A percentile compares a stretch with the other conserved stretches of the same genome.
phyloP scores from a whole-genome alignment of 2,888 invertebrate genomes.

The Lissonota sp. region DNA sequence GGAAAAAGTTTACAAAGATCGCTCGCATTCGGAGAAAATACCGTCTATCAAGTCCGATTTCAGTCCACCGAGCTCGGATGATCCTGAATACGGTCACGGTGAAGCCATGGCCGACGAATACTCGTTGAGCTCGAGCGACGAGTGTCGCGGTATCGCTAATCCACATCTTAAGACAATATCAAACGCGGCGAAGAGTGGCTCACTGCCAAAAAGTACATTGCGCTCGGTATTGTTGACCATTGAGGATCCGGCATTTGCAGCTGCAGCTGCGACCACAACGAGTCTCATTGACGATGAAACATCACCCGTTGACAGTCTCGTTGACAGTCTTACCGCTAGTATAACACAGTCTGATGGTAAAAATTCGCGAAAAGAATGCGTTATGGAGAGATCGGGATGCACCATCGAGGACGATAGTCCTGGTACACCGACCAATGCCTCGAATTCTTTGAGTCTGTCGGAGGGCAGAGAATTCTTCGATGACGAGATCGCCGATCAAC shows the following conservation, averaged over 20 bases:
- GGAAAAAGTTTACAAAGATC: constrained; percentile 90
- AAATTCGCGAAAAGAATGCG: constrained; percentile 82
- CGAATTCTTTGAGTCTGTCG: constrained; percentile 92
- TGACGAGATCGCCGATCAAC: constrained; percentile 96
- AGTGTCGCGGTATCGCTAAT: constrained; percentile 74
- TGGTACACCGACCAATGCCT: constrained; percentile 91
- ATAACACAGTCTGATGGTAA: constrained; percentile 82
- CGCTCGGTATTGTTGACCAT: constrained; percentile 87
- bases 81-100: constrained; percentile 86
- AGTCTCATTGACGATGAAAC: constrained; percentile 92
- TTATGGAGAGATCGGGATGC: constrained; percentile 82
- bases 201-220: constrained; percentile 77
- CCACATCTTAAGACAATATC: constrained; percentile 76
- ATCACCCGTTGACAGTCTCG: constrained; percentile 92
- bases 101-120: constrained; percentile 88
- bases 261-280: constrained; percentile 88
- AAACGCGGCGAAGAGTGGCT: constrained; percentile 73
- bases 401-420: constrained; percentile 85
- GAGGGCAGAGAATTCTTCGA: constrained; percentile 94
- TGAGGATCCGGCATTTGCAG: constrained; percentile 91
- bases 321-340: constrained; percentile 88
- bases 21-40: constrained; percentile 86
- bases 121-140: constrained; percentile 84
- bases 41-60: constrained; percentile 80
- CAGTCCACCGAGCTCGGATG: constrained; percentile 85